Base-by-base conservation (phyloP, 2,888 invertebrate genomes). In the Pecten maximus region DNA sequence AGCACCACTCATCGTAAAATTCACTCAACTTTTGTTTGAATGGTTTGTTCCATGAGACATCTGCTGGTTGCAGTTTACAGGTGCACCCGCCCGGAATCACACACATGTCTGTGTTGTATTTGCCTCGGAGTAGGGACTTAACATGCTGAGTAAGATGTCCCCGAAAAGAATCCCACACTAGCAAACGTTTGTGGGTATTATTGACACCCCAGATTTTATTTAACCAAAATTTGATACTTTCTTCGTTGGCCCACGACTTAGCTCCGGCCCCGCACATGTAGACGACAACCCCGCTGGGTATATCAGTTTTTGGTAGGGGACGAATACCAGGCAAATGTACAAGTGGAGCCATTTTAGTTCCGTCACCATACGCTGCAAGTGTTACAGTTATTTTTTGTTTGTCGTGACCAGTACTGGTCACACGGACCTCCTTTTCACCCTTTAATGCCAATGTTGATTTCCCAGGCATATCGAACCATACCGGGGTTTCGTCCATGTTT, bases 401-500 rank as follows among this genome's bases (percentile, higher is more conserved):
- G 16, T 88, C 87, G 28, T 91, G 90, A 12, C 91, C 90, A 0
- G 89, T 91, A 15, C 89, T 88, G 28, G 87, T 40, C 0, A 90
- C 54, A 54, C 40, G 40, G 6, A 89, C 40, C 19, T 50, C 40
- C 15, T 19, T n/a, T 8, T 88, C 40, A n/a, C 91, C 90, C 2
- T 23, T 39, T 15, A 48, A 8, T 16, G 28, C 87, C n/a, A 88
- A 88, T 0, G 90, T 90, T 0, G 88, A 35, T 40, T 88, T 91
- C 40, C 91, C 89, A 0, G 92, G 91, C 89, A 92, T 91, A 88
- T 91, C 91, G 12, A 91, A n/a, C 87, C 90, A 91, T 19, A 92
- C 89, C 2, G 91, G 92, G 6, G 91, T 91, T 89, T 90, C 92
- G 54, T 91, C 91, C 91, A 90, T 92, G 19, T 90, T 90, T 15